phyloP scores from a whole-genome alignment of 2,888 invertebrate species.

The Lepidochitona cinerea region DNA sequence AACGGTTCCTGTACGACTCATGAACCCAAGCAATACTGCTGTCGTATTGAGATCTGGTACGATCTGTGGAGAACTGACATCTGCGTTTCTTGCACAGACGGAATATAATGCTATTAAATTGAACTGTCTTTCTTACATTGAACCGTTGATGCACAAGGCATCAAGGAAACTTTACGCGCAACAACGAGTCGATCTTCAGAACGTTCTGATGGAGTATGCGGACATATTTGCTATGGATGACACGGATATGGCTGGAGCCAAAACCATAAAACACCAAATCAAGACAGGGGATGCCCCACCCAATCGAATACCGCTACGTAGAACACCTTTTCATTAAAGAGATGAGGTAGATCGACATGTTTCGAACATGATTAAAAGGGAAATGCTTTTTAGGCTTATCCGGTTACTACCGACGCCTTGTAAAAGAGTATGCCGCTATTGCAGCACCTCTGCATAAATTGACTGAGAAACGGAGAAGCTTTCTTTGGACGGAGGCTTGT shows the following conservation, averaged over 20 bases:
- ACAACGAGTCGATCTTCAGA: not conserved
- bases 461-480: slow-evolving; percentile 9
- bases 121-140: slow-evolving; percentile 6
- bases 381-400: slow-evolving; percentile 31
- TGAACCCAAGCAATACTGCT: too few relatives aligned
- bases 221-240: slow-evolving; percentile 13
- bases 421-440: slow-evolving; percentile 31
- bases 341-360: not conserved
- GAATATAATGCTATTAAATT: too few relatives aligned
- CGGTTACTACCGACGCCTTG: slow-evolving; percentile 36
- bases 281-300: not conserved
- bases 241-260: slow-evolving; percentile 16
- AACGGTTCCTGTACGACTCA: too few relatives aligned
- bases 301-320: not conserved
- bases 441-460: slow-evolving; percentile 32
- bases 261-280: slow-evolving; percentile 15
- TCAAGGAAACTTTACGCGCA: too few relatives aligned
- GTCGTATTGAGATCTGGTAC: too few relatives aligned
- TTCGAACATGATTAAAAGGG: not conserved
- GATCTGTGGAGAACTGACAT: too few relatives aligned
- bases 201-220: slow-evolving; percentile 14
- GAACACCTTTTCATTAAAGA: not conserved
- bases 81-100: too few relatives aligned
- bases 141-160: too few relatives aligned
- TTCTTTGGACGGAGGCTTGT: slow-evolving; percentile 20